Percentiles rank a stretch among this genome's conserved stretches.
Evolutionary conservation across 2,113 vertebrate species (phyloP).

Genomic region (Bungarus multicinctus): DNA sequence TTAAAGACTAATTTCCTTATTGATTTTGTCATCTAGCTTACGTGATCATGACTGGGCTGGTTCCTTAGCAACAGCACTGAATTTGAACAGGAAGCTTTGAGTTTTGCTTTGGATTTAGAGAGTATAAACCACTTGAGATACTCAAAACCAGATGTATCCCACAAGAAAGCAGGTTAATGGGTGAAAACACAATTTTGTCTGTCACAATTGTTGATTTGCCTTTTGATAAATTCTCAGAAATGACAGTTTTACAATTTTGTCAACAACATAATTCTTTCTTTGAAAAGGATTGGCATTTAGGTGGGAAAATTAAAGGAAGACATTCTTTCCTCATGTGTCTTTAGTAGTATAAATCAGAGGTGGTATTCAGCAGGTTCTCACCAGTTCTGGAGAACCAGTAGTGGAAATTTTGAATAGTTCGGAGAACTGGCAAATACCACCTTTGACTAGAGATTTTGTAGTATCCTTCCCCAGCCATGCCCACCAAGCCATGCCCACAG

Average conservation of each 20-base stretch:
- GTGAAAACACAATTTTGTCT: not conserved
- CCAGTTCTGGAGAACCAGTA: too few relatives aligned
- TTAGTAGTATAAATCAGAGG: too few relatives aligned
- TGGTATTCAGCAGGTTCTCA: too few relatives aligned
- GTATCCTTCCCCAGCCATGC: too few relatives aligned
- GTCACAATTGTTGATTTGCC: not conserved
- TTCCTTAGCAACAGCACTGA: constrained; percentile 16
- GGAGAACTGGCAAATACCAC: too few relatives aligned
- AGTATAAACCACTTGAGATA: not conserved
- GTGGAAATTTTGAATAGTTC: too few relatives aligned
- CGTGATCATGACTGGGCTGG: not conserved
- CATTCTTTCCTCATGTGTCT: too few relatives aligned
- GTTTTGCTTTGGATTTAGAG: not conserved
- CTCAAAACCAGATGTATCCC: not conserved
- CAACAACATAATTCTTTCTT: not conserved
- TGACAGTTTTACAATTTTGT: not conserved
- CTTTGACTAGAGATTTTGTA: too few relatives aligned
- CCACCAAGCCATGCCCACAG: too few relatives aligned
- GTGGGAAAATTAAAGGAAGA: not conserved
- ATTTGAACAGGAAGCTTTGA: not conserved
- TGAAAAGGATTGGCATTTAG: not conserved
- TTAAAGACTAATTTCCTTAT: constrained; percentile 14
- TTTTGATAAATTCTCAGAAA: not conserved
- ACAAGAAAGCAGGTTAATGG: not conserved
- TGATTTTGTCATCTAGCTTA: constrained; percentile 6